Conservation (phyloP, 2,888 invertebrate genomes). For the Arrhopalites spinosus region DNA sequence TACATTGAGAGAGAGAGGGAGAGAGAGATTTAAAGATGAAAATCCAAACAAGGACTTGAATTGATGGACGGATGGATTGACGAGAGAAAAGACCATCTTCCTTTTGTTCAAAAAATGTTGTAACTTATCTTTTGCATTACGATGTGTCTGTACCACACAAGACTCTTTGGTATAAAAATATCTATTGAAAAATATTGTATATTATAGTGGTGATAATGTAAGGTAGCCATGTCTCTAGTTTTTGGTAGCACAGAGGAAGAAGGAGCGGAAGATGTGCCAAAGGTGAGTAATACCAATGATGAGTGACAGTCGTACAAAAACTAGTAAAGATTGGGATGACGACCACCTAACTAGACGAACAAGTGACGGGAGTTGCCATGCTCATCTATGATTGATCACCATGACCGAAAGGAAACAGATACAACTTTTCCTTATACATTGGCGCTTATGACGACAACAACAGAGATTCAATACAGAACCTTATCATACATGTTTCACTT, state of each 20-base stretch:
- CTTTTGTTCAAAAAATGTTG: constrained; percentile 5
- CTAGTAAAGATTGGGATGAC: constrained; percentile 26
- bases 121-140: too few species aligned
- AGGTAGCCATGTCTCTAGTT: constrained; percentile 22
- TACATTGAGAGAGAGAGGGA: constrained; percentile 10
- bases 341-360: constrained; percentile 39
- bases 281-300: constrained; percentile 46
- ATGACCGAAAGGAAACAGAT: constrained; percentile 28
- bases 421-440: constrained; percentile 8
- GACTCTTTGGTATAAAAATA: not conserved
- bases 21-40: not conserved
- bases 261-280: constrained; percentile 19
- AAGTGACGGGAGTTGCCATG: constrained; percentile 23
- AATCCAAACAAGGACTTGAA: not conserved
- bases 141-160: not conserved
- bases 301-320: constrained; percentile 49
- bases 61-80: not conserved
- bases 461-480: not conserved
- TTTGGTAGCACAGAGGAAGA: too few species aligned
- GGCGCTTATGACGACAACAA: constrained; percentile 21
- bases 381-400: constrained; percentile 42
- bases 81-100: constrained; percentile 10
- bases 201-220: constrained; percentile 11
- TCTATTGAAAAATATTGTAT: not conserved
- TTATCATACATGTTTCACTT: constrained; percentile 20